Evolutionary conservation across 1,140 invertebrate genomes (phyloP).

Genomic region (Aradophagus sp.): DNA sequence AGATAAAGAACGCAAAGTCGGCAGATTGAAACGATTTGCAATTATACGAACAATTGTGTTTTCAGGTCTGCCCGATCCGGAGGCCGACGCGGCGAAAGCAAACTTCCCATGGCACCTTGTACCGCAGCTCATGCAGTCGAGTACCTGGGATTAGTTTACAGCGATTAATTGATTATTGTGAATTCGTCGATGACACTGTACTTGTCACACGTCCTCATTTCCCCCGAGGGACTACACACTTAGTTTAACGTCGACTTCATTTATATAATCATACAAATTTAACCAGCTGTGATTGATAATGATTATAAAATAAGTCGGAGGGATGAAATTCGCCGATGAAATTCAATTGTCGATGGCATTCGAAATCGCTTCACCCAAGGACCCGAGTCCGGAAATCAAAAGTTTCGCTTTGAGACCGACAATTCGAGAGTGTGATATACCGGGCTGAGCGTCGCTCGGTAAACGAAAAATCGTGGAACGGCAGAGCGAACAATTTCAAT

Average conservation of each 20-base stretch:
- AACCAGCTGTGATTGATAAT: constrained; percentile 52
- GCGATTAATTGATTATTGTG: constrained; percentile 37
- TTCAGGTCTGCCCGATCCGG: constrained; percentile 53
- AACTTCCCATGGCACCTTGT: constrained; percentile 85
- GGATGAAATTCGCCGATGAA: not conserved
- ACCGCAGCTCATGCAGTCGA: constrained; percentile 77
- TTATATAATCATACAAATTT: constrained; percentile 46
- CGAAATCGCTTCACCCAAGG: too few species aligned
- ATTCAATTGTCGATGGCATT: too few species aligned
- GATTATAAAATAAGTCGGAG: constrained; percentile 35
- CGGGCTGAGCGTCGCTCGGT: not conserved
- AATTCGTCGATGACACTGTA: constrained; percentile 51
- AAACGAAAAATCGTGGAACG: constrained; percentile 5
- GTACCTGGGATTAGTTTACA: constrained; percentile 77
- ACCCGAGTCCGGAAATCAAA: too few species aligned
- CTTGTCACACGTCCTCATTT: constrained; percentile 56
- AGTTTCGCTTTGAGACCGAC: too few species aligned
- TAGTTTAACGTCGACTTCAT: constrained; percentile 33
- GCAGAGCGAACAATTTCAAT: not conserved
- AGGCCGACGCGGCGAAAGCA: constrained; percentile 69
- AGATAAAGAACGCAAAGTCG: too few species aligned
- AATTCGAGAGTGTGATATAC: constrained; percentile 29
- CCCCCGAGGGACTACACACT: constrained; percentile 52
- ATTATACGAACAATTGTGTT: too few species aligned
- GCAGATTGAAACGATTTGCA: too few species aligned